phyloP scores from a whole-genome alignment of 2,888 invertebrate species.

The Liposcelis brunnea region DNA sequence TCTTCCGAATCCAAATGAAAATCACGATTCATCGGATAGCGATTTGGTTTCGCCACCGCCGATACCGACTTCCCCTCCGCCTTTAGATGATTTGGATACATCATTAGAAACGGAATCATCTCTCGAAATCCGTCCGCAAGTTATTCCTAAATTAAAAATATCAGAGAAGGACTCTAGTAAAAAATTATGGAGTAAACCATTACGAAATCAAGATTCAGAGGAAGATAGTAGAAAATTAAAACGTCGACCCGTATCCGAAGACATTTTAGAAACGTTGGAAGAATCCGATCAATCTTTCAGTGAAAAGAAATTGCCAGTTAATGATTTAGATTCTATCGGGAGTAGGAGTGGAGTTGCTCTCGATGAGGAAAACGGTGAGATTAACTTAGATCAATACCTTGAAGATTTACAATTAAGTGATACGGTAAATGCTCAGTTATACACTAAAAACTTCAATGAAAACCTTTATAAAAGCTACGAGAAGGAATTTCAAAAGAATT shows the following conservation, averaged over 20 bases:
- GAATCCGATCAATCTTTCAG: slow-evolving; percentile 36
- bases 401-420: slow-evolving; percentile 42
- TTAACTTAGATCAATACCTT: slow-evolving; percentile 51
- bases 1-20: slow-evolving; percentile 25
- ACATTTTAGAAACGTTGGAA: slow-evolving; percentile 40
- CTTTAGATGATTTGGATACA: slow-evolving; percentile 51
- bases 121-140: slow-evolving; percentile 1
- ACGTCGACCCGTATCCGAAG: slow-evolving; percentile 55
- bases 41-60: slow-evolving; percentile 65
- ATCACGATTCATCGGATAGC: slow-evolving; percentile 64
- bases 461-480: slow-evolving; percentile 9
- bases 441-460: slow-evolving; percentile 17
- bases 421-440: slow-evolving; percentile 26
- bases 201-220: background rate
- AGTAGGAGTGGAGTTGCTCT: slow-evolving; percentile 18
- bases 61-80: slow-evolving; percentile 56
- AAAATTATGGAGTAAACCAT: slow-evolving; percentile 5
- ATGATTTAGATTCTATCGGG: slow-evolving; percentile 20
- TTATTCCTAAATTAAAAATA: background rate
- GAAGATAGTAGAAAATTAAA: slow-evolving; percentile 28
- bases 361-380: slow-evolving; percentile 26
- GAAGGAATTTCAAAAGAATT: background rate
- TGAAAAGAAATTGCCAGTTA: slow-evolving; percentile 13
- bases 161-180: slow-evolving; percentile 2
- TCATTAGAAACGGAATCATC: slow-evolving; percentile 17